Conservation (phyloP, 2,113 vertebrate species). For the Phylloscopus trochilus region DNA sequence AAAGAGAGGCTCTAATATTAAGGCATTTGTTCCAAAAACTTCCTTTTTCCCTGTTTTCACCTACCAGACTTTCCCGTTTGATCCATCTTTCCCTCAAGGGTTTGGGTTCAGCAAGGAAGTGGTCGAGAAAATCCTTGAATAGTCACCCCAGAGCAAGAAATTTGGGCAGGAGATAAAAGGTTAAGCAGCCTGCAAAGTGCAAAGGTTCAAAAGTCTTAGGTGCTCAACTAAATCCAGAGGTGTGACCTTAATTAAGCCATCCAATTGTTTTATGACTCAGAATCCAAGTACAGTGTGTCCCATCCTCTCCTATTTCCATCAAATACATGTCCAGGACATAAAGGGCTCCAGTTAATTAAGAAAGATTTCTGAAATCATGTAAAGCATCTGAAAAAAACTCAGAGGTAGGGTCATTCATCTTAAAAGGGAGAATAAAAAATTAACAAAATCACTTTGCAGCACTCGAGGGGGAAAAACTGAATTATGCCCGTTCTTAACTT, state of each 20-base stretch:
- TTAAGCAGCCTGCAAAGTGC: neutral
- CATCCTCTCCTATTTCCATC: neutral
- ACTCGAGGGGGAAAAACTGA: neutral
- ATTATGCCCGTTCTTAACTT: neutral
- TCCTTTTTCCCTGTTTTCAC: neutral
- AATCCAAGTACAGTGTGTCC: neutral
- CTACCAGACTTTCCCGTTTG: neutral
- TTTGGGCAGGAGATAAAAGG: neutral
- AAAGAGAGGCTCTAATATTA: neutral
- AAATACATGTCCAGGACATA: neutral
- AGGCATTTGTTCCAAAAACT: neutral
- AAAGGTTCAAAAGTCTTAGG: neutral
- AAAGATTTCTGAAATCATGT: neutral
- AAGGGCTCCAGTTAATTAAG: neutral
- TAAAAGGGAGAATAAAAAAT: neutral
- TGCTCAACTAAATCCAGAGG: neutral
- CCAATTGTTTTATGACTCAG: neutral
- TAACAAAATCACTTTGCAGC: neutral
- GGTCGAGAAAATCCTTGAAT: neutral
- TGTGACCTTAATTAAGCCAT: neutral
- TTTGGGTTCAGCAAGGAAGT: neutral
- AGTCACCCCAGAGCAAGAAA: neutral
- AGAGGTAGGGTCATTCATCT: neutral
- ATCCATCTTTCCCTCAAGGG: neutral
- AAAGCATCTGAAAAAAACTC: neutral